Evolutionary conservation across 2,797 vertebrate species (phyloP).

Genomic region (Cygnus olor): DNA sequence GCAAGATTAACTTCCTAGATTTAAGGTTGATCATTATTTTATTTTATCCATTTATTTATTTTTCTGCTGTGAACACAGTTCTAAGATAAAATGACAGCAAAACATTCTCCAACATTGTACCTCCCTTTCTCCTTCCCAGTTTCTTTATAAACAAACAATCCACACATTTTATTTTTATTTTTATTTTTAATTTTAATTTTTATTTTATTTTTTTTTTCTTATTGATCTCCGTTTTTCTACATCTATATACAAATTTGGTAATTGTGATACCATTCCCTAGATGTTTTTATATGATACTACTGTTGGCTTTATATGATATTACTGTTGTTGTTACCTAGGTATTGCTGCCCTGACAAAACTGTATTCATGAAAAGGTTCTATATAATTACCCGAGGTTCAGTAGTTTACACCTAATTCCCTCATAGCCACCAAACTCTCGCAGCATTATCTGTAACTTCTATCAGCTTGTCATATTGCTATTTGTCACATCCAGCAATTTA

Average conservation of each 20-base stretch:
- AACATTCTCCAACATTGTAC: accelerated
- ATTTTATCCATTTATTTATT: background rate
- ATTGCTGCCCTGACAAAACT: background rate
- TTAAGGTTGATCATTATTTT: background rate
- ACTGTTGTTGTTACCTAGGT: background rate
- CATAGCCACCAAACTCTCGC: background rate
- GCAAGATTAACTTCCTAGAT: background rate
- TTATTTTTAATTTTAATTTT: too few relatives aligned
- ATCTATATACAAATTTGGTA: background rate
- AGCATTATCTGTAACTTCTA: background rate
- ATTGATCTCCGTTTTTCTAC: background rate
- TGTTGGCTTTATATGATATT: background rate
- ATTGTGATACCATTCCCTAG: background rate
- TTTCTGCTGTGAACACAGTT: background rate
- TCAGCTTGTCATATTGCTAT: background rate
- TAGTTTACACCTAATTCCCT: background rate
- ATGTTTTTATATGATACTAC: background rate
- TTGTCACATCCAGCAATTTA: background rate
- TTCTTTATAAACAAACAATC: background rate
- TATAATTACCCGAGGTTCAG: background rate
- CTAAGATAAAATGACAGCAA: background rate
- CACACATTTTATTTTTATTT: too few relatives aligned
- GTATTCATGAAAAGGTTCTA: background rate
- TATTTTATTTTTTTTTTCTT: background rate
- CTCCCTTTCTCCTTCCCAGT: background rate